Evolutionary conservation across 2,113 vertebrate species (phyloP), one percentile per base, ranked within the genome.

Genomic region (Neotoma lepida): DNA sequence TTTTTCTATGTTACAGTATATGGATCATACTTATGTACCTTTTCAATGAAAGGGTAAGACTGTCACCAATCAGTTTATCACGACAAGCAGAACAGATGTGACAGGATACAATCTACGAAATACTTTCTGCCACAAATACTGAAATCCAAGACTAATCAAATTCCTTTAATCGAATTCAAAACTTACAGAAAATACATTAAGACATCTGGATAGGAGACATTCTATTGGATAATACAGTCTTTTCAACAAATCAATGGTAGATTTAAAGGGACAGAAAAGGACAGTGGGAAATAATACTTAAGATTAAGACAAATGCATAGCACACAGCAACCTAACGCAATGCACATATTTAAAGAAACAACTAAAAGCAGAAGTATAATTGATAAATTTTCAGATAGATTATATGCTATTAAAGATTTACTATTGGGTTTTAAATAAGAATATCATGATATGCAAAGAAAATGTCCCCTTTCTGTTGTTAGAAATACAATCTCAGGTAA

Each of bases 401-500:
- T 82, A 84, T 61, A 90, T 14, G 6, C 46, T 49, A 54, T 24
- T 74, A 56, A 92, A 90, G 56, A 76, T 81, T 74, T 88, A 26
- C 18, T 94, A 76, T 56, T 76, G 15, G 28, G 77, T 81, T 91
- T 74, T 89, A 64, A 35, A 77, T 26, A 90, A 71, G 20, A 6
- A 14, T 71, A 74, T 84, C 71, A 86, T 33, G 22, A 78, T 70
- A 74, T 13, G 17, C 64, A 80, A 92, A 74, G 54, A 82, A 82
- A 94, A 91, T 18, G 13, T 76, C 22, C 26, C 24, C 49, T 74
- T 33, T 68, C 71, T 35, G 15, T 66, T 39, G 41, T 77, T 44
- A 91, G 41, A 91, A 96, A 93, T 64, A 28, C 17, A 95, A 95
- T 30, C 14, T 88, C 85, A 89, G 68, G 13, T 41, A 92, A 39